Conservation (phyloP, 2,888 invertebrate genomes). For the Cantharis lateralis region DNA sequence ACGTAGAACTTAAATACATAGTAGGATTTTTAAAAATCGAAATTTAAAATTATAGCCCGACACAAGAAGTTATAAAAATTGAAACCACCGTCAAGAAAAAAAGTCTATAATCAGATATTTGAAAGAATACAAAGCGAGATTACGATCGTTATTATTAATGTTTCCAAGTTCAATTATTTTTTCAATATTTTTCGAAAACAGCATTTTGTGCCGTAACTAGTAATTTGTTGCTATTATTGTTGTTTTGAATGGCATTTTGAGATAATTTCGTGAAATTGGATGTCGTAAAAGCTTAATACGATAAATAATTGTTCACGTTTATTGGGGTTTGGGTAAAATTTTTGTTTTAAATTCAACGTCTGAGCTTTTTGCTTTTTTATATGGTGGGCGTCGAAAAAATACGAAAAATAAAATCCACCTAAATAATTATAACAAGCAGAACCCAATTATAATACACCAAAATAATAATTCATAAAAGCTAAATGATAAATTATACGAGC, state of each 20-base stretch:
- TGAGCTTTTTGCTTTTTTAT: neutral
- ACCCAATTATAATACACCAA: constrained; percentile 32
- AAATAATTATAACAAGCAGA: constrained; percentile 20
- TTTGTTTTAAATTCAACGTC: neutral
- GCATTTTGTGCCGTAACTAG: constrained; percentile 20
- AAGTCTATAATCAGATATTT: constrained; percentile 45
- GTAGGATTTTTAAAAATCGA: constrained; percentile 50
- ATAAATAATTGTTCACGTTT: neutral
- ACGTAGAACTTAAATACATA: constrained; percentile 51
- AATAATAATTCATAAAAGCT: constrained; percentile 31
- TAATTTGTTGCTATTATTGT: constrained; percentile 13
- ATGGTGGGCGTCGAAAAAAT: constrained; percentile 6
- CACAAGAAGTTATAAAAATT: constrained; percentile 48
- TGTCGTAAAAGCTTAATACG: neutral
- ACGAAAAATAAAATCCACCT: constrained; percentile 19
- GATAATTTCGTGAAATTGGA: neutral
- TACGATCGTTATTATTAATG: constrained; percentile 3
- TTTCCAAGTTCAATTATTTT: constrained; percentile 21
- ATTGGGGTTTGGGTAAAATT: neutral
- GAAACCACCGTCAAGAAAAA: constrained; percentile 43
- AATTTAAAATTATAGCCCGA: constrained; percentile 51
- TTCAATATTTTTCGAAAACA: constrained; percentile 33
- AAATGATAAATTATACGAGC: constrained; percentile 32
- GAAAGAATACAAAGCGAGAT: constrained; percentile 33
- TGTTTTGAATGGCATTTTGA: neutral